These are phyloP conservation scores for Mobula hypostoma DNA, from an alignment of 2,113 vertebrate genomes.

Conservation along the genomic window DNA sequence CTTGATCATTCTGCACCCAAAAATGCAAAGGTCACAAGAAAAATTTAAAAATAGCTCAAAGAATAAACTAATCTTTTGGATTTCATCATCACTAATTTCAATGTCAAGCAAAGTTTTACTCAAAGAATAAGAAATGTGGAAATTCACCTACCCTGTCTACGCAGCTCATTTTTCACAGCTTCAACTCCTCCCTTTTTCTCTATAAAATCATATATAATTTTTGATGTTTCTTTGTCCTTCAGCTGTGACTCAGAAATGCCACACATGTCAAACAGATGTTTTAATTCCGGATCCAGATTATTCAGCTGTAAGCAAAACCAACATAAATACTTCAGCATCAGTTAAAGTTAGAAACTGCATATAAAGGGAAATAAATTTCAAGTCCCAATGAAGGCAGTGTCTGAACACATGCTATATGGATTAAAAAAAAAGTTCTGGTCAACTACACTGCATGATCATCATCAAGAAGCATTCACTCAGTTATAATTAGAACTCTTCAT, in stretches of 20 bases:
- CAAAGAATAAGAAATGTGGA: background rate
- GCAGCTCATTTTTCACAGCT: constrained; percentile 92
- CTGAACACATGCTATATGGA: too few species aligned
- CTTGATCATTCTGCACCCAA: background rate
- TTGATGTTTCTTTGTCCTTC: constrained; percentile 96
- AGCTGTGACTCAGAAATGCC: constrained; percentile 96
- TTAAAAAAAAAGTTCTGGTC: too few species aligned
- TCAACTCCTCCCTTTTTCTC: constrained; percentile 97
- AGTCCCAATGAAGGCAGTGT: too few species aligned
- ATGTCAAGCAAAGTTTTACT: background rate
- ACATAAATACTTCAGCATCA: background rate
- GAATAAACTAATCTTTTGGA: background rate
- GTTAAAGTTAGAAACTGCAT: background rate
- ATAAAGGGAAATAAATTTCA: background rate
- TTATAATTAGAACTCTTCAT: too few species aligned
- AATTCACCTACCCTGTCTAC: constrained; percentile 78
- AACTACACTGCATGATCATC: too few species aligned
- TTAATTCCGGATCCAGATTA: constrained; percentile 93
- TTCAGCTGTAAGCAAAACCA: constrained; percentile 65
- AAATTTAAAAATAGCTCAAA: background rate
- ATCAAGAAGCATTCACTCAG: too few species aligned
- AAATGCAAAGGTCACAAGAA: background rate
- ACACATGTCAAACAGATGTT: constrained; percentile 93
- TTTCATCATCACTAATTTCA: background rate
- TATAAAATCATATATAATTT: constrained; percentile 98